Percentiles rank a stretch among this genome's conserved stretches.
phyloP scores from a whole-genome alignment of 2,113 vertebrate genomes.

The Hypomesus transpacificus region DNA sequence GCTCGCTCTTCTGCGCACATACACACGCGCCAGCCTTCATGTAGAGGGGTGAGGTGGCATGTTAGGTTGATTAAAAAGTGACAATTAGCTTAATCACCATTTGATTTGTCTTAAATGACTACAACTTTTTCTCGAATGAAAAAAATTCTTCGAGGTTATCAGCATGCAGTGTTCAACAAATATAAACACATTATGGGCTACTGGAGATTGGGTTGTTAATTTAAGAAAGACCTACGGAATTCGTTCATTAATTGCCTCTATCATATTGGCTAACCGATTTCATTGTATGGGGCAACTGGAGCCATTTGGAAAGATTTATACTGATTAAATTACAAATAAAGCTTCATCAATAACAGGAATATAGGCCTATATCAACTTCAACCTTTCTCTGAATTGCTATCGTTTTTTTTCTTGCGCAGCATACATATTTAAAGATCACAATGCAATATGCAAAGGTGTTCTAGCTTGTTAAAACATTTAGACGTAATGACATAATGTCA shows the following conservation, averaged over 20 bases:
- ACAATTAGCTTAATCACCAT: constrained; percentile 45
- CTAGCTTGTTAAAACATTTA: constrained; percentile 92
- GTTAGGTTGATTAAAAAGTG: constrained; percentile 54
- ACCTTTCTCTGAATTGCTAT: constrained; percentile 2
- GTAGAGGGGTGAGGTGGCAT: constrained; percentile 55
- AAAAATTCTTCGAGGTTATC: background rate
- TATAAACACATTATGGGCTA: no score
- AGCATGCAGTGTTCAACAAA: no score
- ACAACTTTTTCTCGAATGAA: constrained; percentile 33
- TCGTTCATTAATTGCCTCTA: no score
- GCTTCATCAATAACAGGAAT: no score
- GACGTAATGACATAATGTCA: constrained; percentile 89
- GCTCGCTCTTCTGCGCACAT: constrained; percentile 23
- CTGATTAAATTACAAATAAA: no score
- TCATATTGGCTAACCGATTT: no score
- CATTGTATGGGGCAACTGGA: no score
- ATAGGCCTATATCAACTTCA: constrained; percentile 4
- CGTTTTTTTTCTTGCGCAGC: constrained; percentile 41
- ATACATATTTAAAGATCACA: constrained; percentile 74
- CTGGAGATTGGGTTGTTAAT: no score
- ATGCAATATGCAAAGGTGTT: constrained; percentile 81
- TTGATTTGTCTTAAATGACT: constrained; percentile 21
- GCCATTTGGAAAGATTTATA: no score
- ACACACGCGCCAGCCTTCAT: constrained; percentile 20
- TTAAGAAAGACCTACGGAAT: no score